Percentiles rank a stretch among this genome's conserved stretches.
Conservation (phyloP, 2,113 vertebrate genomes). For the Brevimyrus niger region DNA sequence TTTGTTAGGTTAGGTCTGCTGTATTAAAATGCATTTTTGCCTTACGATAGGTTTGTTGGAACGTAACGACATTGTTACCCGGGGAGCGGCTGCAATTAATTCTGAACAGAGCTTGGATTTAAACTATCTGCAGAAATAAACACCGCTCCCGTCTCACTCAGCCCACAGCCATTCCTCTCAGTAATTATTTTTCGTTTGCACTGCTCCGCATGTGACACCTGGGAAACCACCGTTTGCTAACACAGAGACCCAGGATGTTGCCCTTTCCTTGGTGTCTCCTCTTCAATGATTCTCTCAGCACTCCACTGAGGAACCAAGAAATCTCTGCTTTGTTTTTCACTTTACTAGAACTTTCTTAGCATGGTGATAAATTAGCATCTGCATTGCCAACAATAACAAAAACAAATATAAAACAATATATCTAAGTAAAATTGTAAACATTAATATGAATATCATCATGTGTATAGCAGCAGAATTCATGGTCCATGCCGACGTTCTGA, state of each 20-base stretch:
- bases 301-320: not conserved
- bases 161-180: not conserved
- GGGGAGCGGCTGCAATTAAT: not conserved
- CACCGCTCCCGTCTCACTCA: not conserved
- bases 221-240: not conserved
- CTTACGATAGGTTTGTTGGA: too few species aligned
- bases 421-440: not conserved
- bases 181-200: not conserved
- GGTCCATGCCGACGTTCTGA: too few species aligned
- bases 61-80: too few species aligned
- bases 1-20: too few species aligned
- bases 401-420: not conserved
- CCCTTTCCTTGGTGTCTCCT: not conserved
- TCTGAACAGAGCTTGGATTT: not conserved
- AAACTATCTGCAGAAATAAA: not conserved
- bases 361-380: not conserved
- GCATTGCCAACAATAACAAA: not conserved
- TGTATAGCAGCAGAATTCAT: not conserved
- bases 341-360: not conserved
- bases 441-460: not conserved
- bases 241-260: not conserved
- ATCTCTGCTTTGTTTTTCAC: not conserved
- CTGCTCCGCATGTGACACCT: not conserved
- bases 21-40: too few species aligned
- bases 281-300: not conserved